phyloP scores from a whole-genome alignment of 1,140 invertebrate genomes.

The Eciton burchellii region DNA sequence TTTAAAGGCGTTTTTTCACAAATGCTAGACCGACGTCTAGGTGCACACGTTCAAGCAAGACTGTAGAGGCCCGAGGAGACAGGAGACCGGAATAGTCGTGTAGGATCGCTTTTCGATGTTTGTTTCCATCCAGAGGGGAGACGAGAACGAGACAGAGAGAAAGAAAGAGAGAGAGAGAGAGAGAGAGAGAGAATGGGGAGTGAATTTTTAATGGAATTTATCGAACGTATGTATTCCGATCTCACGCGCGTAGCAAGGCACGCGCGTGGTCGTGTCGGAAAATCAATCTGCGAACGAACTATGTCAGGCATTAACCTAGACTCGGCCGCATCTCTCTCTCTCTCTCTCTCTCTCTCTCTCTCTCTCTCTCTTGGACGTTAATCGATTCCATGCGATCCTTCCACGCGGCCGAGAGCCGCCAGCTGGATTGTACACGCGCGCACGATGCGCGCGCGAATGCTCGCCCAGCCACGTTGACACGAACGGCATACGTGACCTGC shows the following conservation, averaged over 20 bases:
- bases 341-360: slow-evolving; percentile 8
- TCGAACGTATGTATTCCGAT: slow-evolving; percentile 9
- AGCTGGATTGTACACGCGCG: slow-evolving; percentile 1
- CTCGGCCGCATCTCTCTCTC: slow-evolving; percentile 20
- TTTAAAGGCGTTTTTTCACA: no score
- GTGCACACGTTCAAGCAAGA: no score
- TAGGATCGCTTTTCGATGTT: not conserved
- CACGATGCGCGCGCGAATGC: slow-evolving; percentile 6
- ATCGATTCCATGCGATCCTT: slow-evolving; percentile 53
- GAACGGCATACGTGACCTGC: slow-evolving; percentile 5
- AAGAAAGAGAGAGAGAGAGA: not conserved
- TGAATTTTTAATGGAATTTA: slow-evolving; percentile 41
- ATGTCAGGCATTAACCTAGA: slow-evolving; percentile 50
- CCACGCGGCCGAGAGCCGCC: slow-evolving; percentile 9
- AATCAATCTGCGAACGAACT: slow-evolving; percentile 48
- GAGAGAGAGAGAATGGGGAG: not conserved
- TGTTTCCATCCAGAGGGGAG: not conserved
- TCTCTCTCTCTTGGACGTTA: slow-evolving; percentile 17
- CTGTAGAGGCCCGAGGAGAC: no score
- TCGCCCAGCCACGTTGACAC: slow-evolving; percentile 29
- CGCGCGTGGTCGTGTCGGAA: slow-evolving; percentile 36
- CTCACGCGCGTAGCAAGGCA: not conserved
- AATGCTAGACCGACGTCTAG: no score
- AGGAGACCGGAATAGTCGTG: no score
- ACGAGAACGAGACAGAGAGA: no score